Base-by-base conservation (phyloP, 2,797 vertebrate genomes). In the Novumbra hubbsi region DNA sequence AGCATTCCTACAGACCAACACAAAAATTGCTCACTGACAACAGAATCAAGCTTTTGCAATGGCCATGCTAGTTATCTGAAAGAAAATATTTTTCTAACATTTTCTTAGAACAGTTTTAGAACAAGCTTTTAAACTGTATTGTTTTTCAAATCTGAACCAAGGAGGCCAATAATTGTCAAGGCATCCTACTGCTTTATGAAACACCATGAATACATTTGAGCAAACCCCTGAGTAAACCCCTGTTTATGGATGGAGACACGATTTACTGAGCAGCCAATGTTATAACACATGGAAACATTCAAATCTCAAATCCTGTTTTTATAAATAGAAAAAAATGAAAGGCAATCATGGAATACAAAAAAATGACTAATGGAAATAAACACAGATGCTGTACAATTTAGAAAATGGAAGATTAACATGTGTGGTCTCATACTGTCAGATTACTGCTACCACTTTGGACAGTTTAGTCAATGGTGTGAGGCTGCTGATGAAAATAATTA, bases 401-500 rank as follows among this genome's bases (percentile, higher is more conserved):
- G 16, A 16, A 52, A 19, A 34, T 1, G n/a, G 17, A 17, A n/a
- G 27, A 38, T 21, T 6, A 12, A 5, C 30, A 32, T 24, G 30
- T 32, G 50, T 8, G 17, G 34, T 32, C 34, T 32, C 21, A 28
- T 34, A 32, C 28, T 60, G 55, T 60, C 21, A 60, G 50, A 38
- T 57, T 55, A 55, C 30, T 60, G 68, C 30, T 15, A 27, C 32
- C 2, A 52, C 5, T 57, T 34, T 21, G 30, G n/a, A 55, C 55
- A 21, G 52, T 19, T 24, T 21, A 55, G 38, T n/a, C 52, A 60
- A 71, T 24, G 50, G 70, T 60, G 70, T 32, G 21, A 57, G 27
- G 9, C 50, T 19, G 12, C 70, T 71, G 62, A 71, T 30, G 52
- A 71, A 38, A 71, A 60, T 34, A 60, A 41, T 38, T 32, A 24